Conservation (phyloP, 23 tunicate genomes). For the Clavelina lepadiformis region DNA sequence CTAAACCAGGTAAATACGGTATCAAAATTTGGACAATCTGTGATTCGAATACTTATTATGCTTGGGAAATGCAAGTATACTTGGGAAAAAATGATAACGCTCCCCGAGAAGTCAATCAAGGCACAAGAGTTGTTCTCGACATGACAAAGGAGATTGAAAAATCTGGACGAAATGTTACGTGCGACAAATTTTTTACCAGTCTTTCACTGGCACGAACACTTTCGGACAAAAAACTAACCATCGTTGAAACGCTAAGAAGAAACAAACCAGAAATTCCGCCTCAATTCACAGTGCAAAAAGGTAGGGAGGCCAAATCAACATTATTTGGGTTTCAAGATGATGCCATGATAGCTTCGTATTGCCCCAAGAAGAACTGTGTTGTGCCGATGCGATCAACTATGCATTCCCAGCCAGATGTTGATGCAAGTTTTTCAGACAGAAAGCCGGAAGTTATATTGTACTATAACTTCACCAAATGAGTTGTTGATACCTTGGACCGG, state of each 20-base stretch:
- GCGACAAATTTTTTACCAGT: slow-evolving; percentile 23
- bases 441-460: slow-evolving; percentile 21
- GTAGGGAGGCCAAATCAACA: slow-evolving; percentile 1
- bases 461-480: slow-evolving; percentile 19
- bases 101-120: slow-evolving; percentile 29
- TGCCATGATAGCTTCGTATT: slow-evolving; percentile 8
- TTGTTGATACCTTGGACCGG: slow-evolving; percentile 8
- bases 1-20: slow-evolving; percentile 19
- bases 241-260: background rate
- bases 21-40: slow-evolving; percentile 33
- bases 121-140: slow-evolving; percentile 21
- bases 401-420: slow-evolving; percentile 4
- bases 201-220: slow-evolving; percentile 11
- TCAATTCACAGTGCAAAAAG: slow-evolving; percentile 7
- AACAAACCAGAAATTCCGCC: slow-evolving; percentile 19
- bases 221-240: background rate
- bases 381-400: slow-evolving; percentile 12
- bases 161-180: slow-evolving; percentile 15
- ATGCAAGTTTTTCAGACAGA: slow-evolving; percentile 1
- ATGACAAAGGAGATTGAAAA: slow-evolving; percentile 22
- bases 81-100: slow-evolving; percentile 19
- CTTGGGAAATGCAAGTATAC: slow-evolving; percentile 23
- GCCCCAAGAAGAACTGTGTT: slow-evolving; percentile 11
- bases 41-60: slow-evolving; percentile 19
- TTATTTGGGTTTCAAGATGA: slow-evolving; percentile 22